A percentile compares a stretch with the other conserved stretches of the same genome.
These are phyloP conservation scores for Pyrgilauda ruficollis DNA, from an alignment of 2,113 vertebrate genomes.

Conservation along the genomic window DNA sequence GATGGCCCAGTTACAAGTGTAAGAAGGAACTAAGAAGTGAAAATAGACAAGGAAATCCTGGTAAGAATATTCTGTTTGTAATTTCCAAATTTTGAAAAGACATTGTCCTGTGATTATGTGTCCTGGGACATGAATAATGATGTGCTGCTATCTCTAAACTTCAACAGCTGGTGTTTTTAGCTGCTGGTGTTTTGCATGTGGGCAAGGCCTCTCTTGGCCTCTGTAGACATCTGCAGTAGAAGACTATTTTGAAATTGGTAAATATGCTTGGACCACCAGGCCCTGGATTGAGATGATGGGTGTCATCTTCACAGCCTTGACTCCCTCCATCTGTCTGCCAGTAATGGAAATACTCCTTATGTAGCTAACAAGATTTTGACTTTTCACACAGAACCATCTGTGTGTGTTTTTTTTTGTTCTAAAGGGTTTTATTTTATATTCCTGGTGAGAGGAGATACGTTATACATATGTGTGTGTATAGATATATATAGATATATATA, in stretches of 20 bases:
- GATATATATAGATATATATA: too few relatives aligned
- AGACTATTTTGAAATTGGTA: not conserved
- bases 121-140: not conserved
- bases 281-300: not conserved
- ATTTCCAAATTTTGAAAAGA: not conserved
- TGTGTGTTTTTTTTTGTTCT: not conserved
- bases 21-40: not conserved
- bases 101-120: not conserved
- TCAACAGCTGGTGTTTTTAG: not conserved
- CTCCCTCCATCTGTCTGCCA: not conserved
- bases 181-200: not conserved
- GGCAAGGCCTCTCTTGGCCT: not conserved
- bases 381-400: not conserved
- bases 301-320: fast-evolving
- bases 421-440: not conserved
- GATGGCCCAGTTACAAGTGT: not conserved
- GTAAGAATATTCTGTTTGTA: not conserved
- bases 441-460: not conserved
- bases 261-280: not conserved
- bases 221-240: not conserved
- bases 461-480: not conserved
- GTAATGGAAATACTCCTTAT: not conserved
- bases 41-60: not conserved
- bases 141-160: not conserved
- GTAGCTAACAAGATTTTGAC: not conserved